These are phyloP conservation scores for Metellina segmentata DNA, from an alignment of 2,888 invertebrate genomes.

Conservation along the genomic window DNA sequence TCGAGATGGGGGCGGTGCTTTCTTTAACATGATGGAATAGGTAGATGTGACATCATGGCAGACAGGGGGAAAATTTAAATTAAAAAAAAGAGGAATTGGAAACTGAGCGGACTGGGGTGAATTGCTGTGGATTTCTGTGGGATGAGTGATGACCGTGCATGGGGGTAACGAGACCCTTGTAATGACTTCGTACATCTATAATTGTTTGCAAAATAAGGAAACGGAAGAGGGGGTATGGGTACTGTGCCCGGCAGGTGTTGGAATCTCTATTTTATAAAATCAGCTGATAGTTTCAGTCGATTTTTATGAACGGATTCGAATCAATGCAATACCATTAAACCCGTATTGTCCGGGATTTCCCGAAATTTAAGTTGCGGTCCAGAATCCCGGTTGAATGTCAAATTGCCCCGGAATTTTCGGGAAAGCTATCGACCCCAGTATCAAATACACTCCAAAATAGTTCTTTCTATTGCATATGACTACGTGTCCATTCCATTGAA, in stretches of 20 bases:
- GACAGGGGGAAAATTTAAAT: conserved; percentile 25
- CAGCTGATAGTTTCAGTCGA: no score
- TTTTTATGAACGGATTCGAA: no score
- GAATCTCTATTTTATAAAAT: no score
- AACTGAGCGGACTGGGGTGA: background rate
- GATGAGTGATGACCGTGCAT: background rate
- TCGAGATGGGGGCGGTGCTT: background rate
- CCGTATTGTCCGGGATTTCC: no score
- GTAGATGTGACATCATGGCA: conserved; percentile 38
- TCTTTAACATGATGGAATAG: conserved; percentile 25
- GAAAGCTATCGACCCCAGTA: no score
- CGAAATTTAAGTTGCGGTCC: no score
- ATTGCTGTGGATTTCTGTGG: conserved; percentile 7
- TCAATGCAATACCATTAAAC: no score
- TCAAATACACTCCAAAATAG: no score
- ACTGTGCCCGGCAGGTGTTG: background rate
- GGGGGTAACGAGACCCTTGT: background rate
- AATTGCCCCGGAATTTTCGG: no score
- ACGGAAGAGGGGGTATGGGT: background rate
- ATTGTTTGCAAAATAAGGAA: background rate
- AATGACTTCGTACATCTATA: background rate
- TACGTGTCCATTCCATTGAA: no score
- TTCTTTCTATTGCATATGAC: no score
- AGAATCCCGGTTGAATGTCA: no score
- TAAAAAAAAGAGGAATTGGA: background rate